Percentiles rank a stretch among this genome's conserved stretches.
phyloP scores from a whole-genome alignment of 2,888 invertebrate genomes.

The Polymixis flavicincta region DNA sequence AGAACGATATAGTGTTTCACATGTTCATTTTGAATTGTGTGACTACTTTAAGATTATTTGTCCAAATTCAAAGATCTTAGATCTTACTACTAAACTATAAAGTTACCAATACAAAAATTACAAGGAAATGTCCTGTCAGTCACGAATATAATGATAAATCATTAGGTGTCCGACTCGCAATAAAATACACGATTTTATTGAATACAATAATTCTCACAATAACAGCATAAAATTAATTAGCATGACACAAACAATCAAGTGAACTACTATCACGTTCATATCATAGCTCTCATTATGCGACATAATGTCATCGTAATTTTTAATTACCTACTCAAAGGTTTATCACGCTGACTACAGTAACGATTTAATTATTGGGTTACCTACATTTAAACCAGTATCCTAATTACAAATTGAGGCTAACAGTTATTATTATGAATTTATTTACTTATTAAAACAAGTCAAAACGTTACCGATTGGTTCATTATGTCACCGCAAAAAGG shows the following conservation, averaged over 20 bases:
- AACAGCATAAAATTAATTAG: conserved; percentile 35
- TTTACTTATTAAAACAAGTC: neutral
- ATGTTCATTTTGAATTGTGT: no score
- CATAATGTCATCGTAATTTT: conserved; percentile 50
- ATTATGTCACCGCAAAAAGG: conserved; percentile 42
- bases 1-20: neutral
- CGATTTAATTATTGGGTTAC: conserved; percentile 37
- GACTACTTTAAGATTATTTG: no score
- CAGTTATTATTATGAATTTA: conserved; percentile 9
- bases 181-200: conserved; percentile 36
- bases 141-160: neutral
- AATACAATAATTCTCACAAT: conserved; percentile 21
- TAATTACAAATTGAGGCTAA: conserved; percentile 23
- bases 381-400: conserved; percentile 28
- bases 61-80: no score
- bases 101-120: neutral
- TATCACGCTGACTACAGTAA: conserved; percentile 44
- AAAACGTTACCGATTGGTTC: conserved; percentile 12
- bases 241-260: conserved; percentile 40
- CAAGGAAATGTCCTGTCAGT: conserved; percentile 7
- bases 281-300: conserved; percentile 39
- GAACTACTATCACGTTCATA: conserved; percentile 29
- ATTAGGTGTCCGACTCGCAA: conserved; percentile 15
- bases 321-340: conserved; percentile 40
- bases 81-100: no score